Evolutionary conservation across 2,113 vertebrate genomes (phyloP).

Genomic region (Phrynocephalus versicolor): DNA sequence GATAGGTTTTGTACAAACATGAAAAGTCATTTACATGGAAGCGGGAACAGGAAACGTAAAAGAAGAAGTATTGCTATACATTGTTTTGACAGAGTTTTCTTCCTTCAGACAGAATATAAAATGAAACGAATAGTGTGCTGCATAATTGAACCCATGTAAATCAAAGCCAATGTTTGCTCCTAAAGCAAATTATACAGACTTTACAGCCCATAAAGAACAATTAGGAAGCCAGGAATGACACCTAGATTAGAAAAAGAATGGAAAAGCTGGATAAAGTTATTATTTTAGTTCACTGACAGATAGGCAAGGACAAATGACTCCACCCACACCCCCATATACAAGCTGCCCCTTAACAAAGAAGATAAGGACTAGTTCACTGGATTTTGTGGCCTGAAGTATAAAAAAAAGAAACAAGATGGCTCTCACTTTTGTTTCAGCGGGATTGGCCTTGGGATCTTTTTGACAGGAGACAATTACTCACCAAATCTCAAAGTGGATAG

Average conservation of each 20-base stretch:
- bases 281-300: conserved; percentile 2
- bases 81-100: conserved; percentile 19
- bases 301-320: conserved; percentile 38
- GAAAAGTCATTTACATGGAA: neutral
- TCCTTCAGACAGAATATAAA: conserved; percentile 20
- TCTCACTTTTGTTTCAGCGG: neutral
- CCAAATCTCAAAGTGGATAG: no score
- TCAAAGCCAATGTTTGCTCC: conserved; percentile 44
- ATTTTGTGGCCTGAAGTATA: neutral
- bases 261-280: conserved; percentile 38
- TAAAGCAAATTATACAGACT: conserved; percentile 44
- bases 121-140: conserved; percentile 24
- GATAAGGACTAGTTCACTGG: neutral
- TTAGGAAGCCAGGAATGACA: conserved; percentile 51
- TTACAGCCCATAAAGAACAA: conserved; percentile 65
- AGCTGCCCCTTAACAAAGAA: conserved; percentile 27
- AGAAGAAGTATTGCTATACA: neutral
- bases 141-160: conserved; percentile 40
- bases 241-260: conserved; percentile 33
- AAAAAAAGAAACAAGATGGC: no score
- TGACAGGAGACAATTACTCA: no score
- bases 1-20: conserved; percentile 1
- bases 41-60: conserved; percentile 1
- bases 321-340: neutral
- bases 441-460: neutral